Evolutionary conservation across 2,797 vertebrate genomes (phyloP), one percentile per base, ranked within the genome.

Genomic region (Acanthurus tractus): DNA sequence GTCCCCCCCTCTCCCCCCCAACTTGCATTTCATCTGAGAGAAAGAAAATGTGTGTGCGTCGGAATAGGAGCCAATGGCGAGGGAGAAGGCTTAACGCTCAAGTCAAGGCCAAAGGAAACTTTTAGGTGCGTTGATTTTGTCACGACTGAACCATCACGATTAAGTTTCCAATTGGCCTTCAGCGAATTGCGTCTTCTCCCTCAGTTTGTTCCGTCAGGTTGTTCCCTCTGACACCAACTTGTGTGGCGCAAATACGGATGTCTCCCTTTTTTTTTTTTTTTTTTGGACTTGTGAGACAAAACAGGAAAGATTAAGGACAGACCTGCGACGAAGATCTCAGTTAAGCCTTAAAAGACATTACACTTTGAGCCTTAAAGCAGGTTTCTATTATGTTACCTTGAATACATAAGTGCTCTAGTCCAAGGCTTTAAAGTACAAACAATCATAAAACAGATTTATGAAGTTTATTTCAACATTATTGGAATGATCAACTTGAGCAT

Each of bases 101-200:
- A 20, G 10, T 58, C 22, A 8, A 48, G 64, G 29, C 34, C 53
- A 76, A 65, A 73, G 54, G 18, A 42, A 55, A 76, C 36, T 52
- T 67, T 44, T 44, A 15, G 20, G 13, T 36, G 52, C 68, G 46
- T n/a, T 29, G 48, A 13, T 40, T 46, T 54, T 40, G n/a, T 58
- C 25, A 42, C n/a, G 42, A 38, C 42, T 20, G 38, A 62, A 38
- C 7, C 44, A 44, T 40, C 14, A 1, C 38, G 48, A 12, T 25
- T 15, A 68, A 71, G 45, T 70, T 70, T 66, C 45, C 55, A 22
- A 23, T 20, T 62, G n/a, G 8, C 15, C 18, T 7, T 55, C 12
- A 38, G 20, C 61, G 48, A 13, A 13, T 57, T 40, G 14, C 36
- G 11, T 50, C 22, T 18, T 71, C n/a, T 50, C 15, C 6, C 38